Percentiles rank a stretch among this genome's conserved stretches.
phyloP scores from a whole-genome alignment of 1,140 invertebrate species.

The Hylaeus volcanicus region DNA sequence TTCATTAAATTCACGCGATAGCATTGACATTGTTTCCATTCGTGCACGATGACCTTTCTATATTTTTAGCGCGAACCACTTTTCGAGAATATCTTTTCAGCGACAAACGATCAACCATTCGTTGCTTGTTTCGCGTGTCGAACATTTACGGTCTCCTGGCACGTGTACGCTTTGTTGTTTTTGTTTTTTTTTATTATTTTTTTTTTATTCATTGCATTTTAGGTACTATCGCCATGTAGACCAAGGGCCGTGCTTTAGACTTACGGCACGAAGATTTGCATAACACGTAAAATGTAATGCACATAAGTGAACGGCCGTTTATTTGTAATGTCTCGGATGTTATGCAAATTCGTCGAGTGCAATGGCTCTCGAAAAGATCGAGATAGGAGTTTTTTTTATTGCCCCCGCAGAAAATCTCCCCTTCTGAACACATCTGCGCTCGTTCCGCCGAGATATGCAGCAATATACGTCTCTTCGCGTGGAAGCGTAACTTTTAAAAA shows the following conservation, averaged over 20 bases:
- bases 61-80: neutral
- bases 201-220: no score
- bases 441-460: neutral
- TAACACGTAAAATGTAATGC: conserved; percentile 25
- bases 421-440: neutral
- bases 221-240: neutral
- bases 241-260: conserved; percentile 16
- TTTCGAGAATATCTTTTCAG: neutral
- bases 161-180: neutral
- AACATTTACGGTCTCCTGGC: neutral
- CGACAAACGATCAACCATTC: neutral
- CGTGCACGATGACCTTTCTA: neutral
- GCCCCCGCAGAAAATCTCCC: neutral
- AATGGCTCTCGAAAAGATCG: neutral
- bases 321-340: conserved; percentile 30
- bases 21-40: conserved; percentile 11
- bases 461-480: neutral
- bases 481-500: neutral
- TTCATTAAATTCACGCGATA: neutral
- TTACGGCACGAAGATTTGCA: conserved; percentile 37
- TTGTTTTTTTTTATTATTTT: neutral
- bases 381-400: conserved; percentile 35
- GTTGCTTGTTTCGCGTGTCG: neutral
- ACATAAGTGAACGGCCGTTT: conserved; percentile 18
- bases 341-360: conserved; percentile 35